These are phyloP conservation scores for Cryptoprocta ferox DNA, from an alignment of 2,797 vertebrate genomes.

Conservation along the genomic window DNA sequence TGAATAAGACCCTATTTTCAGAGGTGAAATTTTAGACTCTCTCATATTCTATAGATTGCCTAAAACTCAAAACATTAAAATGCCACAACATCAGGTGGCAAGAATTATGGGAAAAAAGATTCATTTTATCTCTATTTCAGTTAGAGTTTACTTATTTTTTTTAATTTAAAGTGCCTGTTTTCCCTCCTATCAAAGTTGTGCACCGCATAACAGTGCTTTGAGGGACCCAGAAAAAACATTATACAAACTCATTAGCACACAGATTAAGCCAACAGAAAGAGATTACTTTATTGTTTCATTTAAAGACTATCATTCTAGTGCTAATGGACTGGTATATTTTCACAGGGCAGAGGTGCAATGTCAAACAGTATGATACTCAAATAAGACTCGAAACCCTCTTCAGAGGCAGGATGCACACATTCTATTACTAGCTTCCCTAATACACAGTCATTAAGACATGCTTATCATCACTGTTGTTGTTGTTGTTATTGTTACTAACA, in stretches of 20 bases:
- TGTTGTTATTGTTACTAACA: slow-evolving; percentile 10
- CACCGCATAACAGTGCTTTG: slow-evolving; percentile 70
- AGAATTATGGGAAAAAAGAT: slow-evolving; percentile 74
- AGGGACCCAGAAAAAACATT: slow-evolving; percentile 65
- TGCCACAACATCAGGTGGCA: slow-evolving; percentile 75
- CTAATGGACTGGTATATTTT: slow-evolving; percentile 41
- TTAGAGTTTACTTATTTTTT: slow-evolving; percentile 31
- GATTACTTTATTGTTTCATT: slow-evolving; percentile 60
- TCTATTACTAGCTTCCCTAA: background rate
- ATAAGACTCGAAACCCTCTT: slow-evolving; percentile 19
- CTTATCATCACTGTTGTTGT: slow-evolving; percentile 20
- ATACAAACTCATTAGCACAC: slow-evolving; percentile 72
- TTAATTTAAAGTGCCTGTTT: slow-evolving; percentile 40
- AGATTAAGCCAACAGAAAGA: slow-evolving; percentile 75
- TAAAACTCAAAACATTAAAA: slow-evolving; percentile 82
- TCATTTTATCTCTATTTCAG: slow-evolving; percentile 76
- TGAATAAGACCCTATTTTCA: slow-evolving; percentile 77
- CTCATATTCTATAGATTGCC: slow-evolving; percentile 68
- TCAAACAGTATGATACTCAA: slow-evolving; percentile 28
- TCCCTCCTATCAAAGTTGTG: slow-evolving; percentile 48
- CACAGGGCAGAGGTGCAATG: background rate
- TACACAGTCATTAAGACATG: background rate
- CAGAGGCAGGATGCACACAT: background rate
- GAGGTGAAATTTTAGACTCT: slow-evolving; percentile 75
- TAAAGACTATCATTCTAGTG: slow-evolving; percentile 56